Percentiles rank a stretch among this genome's conserved stretches.
phyloP scores from a whole-genome alignment of 2,797 vertebrate species.

The Anguilla anguilla region DNA sequence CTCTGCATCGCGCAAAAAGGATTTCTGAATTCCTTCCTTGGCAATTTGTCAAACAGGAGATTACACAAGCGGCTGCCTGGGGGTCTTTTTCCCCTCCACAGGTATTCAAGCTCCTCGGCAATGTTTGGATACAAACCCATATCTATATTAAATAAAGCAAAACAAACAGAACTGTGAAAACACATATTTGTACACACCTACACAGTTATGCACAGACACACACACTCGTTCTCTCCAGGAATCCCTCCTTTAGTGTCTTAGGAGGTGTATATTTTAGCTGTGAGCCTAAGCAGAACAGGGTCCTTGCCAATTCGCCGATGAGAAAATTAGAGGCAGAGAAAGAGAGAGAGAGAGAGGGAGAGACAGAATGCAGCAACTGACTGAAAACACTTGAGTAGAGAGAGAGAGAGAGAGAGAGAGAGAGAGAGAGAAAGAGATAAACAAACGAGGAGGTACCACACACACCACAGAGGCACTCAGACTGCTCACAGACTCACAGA shows the following conservation, averaged over 20 bases:
- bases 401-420: background rate
- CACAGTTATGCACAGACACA: slow-evolving; percentile 25
- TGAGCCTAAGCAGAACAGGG: slow-evolving; percentile 73
- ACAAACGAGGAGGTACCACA: slow-evolving; percentile 52
- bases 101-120: slow-evolving; percentile 42
- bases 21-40: slow-evolving; percentile 37
- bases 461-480: slow-evolving; percentile 44
- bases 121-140: slow-evolving; percentile 49
- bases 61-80: slow-evolving; percentile 43
- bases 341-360: slow-evolving; percentile 22
- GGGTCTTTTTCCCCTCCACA: slow-evolving; percentile 38
- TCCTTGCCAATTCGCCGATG: slow-evolving; percentile 65
- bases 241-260: slow-evolving; percentile 66
- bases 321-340: slow-evolving; percentile 52
- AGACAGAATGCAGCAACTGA: slow-evolving; percentile 27
- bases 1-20: background rate
- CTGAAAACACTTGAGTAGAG: background rate
- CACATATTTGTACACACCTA: slow-evolving; percentile 36
- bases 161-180: slow-evolving; percentile 11
- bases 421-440: slow-evolving; percentile 35
- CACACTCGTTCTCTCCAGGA: slow-evolving; percentile 22
- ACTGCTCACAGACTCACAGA: slow-evolving; percentile 35
- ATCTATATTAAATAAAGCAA: slow-evolving; percentile 26
- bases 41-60: slow-evolving; percentile 52
- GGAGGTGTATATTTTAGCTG: slow-evolving; percentile 74